Conservation (phyloP, 1,140 invertebrate species). For the Tetramorium simillimum region DNA sequence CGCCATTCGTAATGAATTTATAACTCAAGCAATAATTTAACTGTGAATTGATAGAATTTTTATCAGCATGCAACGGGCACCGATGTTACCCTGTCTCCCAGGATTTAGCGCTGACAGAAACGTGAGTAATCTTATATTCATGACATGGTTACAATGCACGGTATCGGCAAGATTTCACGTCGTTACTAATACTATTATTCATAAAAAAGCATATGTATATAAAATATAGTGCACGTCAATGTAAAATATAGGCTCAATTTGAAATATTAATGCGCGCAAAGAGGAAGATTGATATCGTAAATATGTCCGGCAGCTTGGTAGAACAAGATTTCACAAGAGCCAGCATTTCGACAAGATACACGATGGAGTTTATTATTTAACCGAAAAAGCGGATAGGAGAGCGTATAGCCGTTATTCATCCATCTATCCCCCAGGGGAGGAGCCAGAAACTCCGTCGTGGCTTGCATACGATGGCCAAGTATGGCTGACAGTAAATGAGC, state of each 20-base stretch:
- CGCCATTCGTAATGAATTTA: constrained; percentile 10
- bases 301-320: constrained; percentile 83
- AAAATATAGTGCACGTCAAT: neutral
- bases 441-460: constrained; percentile 91
- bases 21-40: neutral
- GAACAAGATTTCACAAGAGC: constrained; percentile 86
- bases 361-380: constrained; percentile 85
- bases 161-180: neutral
- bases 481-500: constrained; percentile 47
- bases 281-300: neutral
- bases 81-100: constrained; percentile 84
- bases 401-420: constrained; percentile 85
- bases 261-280: neutral
- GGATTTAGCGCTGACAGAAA: constrained; percentile 85
- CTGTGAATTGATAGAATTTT: constrained; percentile 45
- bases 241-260: constrained; percentile 21
- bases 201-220: neutral
- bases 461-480: constrained; percentile 95
- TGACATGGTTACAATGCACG: neutral
- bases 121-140: constrained; percentile 79
- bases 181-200: neutral
- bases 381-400: constrained; percentile 82
- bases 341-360: constrained; percentile 86
- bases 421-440: constrained; percentile 89
- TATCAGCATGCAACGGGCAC: constrained; percentile 73